A percentile compares a stretch with the other conserved stretches of the same genome.
Evolutionary conservation across 2,113 vertebrate genomes (phyloP).

Genomic region (Cheirogaleus medius): DNA sequence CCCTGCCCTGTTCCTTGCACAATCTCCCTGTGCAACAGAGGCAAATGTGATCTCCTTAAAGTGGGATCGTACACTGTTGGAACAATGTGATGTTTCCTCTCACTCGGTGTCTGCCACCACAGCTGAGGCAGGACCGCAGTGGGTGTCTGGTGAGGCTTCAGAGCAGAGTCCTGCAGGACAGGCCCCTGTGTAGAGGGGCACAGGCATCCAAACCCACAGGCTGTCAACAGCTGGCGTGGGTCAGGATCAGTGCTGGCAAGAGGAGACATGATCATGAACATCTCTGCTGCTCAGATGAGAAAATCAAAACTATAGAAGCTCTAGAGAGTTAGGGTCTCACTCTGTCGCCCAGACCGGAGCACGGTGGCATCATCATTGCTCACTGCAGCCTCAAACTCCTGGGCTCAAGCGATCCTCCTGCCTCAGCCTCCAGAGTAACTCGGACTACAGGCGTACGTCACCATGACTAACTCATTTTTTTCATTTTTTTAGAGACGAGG

Average conservation of each 20-base stretch:
- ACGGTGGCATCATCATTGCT: too few species aligned
- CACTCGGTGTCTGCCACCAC: too few species aligned
- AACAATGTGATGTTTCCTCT: not conserved
- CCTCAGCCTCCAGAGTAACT: too few species aligned
- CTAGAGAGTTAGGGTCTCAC: too few species aligned
- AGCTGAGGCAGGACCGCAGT: not conserved
- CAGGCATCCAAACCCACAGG: not conserved
- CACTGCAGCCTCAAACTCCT: too few species aligned
- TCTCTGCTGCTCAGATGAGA: not conserved
- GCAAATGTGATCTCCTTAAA: not conserved
- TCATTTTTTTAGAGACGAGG: too few species aligned
- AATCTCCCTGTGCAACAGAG: not conserved
- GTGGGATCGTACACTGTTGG: accelerated
- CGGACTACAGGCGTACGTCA: too few species aligned
- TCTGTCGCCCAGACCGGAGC: too few species aligned
- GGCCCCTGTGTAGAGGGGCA: not conserved
- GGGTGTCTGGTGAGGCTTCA: not conserved
- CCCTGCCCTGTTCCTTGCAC: not conserved
- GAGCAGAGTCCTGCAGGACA: not conserved
- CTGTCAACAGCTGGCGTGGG: accelerated
- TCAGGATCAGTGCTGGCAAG: not conserved
- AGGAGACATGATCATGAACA: accelerated
- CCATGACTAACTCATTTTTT: too few species aligned
- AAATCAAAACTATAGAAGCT: not conserved
- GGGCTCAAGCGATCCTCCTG: too few species aligned